phyloP scores from a whole-genome alignment of 1,140 invertebrate genomes.

The Asobara japonica region DNA sequence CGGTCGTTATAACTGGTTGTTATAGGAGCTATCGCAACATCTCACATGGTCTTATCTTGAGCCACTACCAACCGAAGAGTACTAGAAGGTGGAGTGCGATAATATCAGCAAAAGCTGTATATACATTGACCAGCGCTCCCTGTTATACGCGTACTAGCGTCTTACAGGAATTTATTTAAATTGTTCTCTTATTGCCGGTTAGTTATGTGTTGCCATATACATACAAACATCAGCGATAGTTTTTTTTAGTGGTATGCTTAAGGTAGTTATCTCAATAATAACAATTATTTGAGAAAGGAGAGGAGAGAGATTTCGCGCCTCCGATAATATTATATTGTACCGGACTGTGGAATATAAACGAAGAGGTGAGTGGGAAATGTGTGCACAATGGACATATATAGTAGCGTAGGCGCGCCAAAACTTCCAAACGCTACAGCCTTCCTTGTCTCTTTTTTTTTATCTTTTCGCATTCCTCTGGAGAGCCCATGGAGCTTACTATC shows the following conservation, averaged over 20 bases:
- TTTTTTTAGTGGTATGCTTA: not conserved
- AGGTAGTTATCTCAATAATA: constrained; percentile 46
- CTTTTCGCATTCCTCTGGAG: constrained; percentile 5
- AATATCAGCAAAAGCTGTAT: constrained; percentile 21
- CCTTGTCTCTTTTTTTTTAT: not conserved
- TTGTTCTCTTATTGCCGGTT: constrained; percentile 41
- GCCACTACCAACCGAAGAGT: constrained; percentile 1
- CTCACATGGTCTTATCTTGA: constrained; percentile 15
- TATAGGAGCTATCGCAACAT: constrained; percentile 7
- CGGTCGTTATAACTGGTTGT: not conserved
- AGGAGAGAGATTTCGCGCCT: constrained; percentile 40
- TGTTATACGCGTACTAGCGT: constrained; percentile 40
- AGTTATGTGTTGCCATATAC: constrained; percentile 36
- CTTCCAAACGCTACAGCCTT: constrained; percentile 1
- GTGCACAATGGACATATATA: constrained; percentile 20
- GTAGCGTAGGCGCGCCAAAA: constrained; percentile 9
- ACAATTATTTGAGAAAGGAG: constrained; percentile 40
- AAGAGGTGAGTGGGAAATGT: constrained; percentile 15
- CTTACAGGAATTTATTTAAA: constrained; percentile 45
- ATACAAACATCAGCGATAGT: not conserved
- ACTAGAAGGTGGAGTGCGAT: constrained; percentile 13
- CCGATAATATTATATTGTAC: constrained; percentile 41
- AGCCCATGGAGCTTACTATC: too few relatives aligned
- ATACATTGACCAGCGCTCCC: constrained; percentile 38
- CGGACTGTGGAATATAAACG: constrained; percentile 34